These are phyloP conservation scores for Rostratula benghalensis DNA, from an alignment of 2,113 vertebrate species.

Conservation along the genomic window DNA sequence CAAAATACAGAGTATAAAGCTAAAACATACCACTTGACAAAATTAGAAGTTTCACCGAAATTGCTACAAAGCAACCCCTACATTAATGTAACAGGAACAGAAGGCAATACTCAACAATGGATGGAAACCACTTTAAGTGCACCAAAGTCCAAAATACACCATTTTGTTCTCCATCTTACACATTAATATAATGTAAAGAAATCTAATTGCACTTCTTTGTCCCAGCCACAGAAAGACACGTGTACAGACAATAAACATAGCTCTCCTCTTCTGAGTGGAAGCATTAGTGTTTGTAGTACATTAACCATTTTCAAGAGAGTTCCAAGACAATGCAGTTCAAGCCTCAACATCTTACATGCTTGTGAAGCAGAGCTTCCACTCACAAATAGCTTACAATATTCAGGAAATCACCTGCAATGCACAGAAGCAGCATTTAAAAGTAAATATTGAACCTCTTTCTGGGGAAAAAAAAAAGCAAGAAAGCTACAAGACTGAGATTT, in stretches of 20 bases:
- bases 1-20: neutral
- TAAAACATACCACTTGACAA: neutral
- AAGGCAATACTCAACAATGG: neutral
- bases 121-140: neutral
- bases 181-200: neutral
- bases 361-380: neutral
- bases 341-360: neutral
- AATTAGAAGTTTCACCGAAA: neutral
- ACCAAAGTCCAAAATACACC: neutral
- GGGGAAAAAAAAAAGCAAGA: neutral
- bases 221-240: fast-evolving
- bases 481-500: neutral
- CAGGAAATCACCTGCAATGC: neutral
- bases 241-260: neutral
- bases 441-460: neutral
- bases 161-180: neutral
- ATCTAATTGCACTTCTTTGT: neutral
- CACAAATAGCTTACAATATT: neutral
- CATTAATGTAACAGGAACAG: neutral
- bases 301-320: neutral
- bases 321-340: neutral
- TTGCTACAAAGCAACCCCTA: neutral
- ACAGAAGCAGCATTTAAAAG: neutral
- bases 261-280: neutral
- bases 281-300: neutral